Conservation (phyloP, 2,797 vertebrate species). For the Bovichtus diacanthus region DNA sequence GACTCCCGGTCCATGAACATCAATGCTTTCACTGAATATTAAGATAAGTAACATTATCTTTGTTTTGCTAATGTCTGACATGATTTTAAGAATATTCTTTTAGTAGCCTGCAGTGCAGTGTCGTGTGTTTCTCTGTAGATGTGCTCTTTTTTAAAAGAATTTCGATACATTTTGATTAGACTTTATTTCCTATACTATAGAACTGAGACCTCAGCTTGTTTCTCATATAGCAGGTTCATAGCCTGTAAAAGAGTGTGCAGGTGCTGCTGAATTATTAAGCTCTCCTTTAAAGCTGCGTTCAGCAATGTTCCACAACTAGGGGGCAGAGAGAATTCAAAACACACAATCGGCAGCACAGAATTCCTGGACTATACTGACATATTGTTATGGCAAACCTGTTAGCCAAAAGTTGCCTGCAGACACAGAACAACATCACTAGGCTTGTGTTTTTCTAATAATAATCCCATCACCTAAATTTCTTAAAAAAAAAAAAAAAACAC, state of each 20-base stretch:
- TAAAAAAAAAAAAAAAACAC: background rate
- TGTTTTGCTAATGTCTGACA: background rate
- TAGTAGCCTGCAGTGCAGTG: background rate
- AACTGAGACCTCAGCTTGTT: background rate
- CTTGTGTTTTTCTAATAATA: background rate
- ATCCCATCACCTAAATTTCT: background rate
- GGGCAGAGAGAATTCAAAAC: background rate
- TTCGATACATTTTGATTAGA: background rate
- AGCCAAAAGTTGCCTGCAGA: background rate
- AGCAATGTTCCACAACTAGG: background rate
- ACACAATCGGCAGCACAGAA: background rate
- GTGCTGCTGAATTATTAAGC: background rate
- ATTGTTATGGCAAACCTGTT: background rate
- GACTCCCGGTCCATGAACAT: background rate
- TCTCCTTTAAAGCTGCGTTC: background rate
- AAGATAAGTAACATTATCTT: background rate
- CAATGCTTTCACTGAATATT: background rate
- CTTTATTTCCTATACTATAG: background rate
- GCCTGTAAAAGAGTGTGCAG: background rate
- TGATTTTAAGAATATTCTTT: background rate
- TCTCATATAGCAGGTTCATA: background rate
- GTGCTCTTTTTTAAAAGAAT: background rate
- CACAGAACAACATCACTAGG: background rate
- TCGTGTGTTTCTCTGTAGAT: background rate
- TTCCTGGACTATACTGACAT: background rate